Percentiles rank a stretch among this genome's conserved stretches.
Evolutionary conservation across 2,797 vertebrate species (phyloP).

Genomic region (Meriones psammophilus): DNA sequence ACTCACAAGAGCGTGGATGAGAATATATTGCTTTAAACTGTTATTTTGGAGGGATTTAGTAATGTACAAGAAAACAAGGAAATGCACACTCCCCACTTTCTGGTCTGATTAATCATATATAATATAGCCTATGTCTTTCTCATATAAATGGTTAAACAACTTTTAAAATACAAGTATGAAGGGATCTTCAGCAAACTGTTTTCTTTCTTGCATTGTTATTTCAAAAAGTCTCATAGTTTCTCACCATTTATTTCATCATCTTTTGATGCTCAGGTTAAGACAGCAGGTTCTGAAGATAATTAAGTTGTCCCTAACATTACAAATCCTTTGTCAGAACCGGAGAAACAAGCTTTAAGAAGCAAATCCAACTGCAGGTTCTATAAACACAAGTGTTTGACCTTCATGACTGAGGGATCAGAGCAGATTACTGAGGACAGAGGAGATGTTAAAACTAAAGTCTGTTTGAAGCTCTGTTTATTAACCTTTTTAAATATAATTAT

Average conservation of each 20-base stretch:
- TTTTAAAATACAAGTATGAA: neutral
- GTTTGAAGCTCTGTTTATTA: conserved; percentile 31
- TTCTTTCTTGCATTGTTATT: neutral
- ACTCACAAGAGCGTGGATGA: neutral
- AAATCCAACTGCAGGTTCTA: conserved; percentile 21
- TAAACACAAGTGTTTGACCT: conserved; percentile 59
- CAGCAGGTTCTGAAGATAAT: conserved; percentile 25
- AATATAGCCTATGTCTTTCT: neutral
- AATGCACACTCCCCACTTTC: neutral
- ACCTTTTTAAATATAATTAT: neutral
- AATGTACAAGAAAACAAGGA: conserved; percentile 3
- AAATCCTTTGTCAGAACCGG: conserved; percentile 56
- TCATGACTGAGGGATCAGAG: conserved; percentile 21
- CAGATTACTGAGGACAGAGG: conserved; percentile 39
- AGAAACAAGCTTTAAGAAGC: conserved; percentile 62
- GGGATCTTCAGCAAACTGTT: neutral
- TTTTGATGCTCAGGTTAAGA: conserved; percentile 40
- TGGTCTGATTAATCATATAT: neutral
- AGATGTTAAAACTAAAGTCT: conserved; percentile 16
- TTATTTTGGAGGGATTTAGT: neutral
- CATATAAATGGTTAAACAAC: neutral
- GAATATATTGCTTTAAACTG: neutral
- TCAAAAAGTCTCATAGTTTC: conserved; percentile 47
- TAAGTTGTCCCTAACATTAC: conserved; percentile 7
- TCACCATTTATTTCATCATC: conserved; percentile 70